A percentile compares a stretch with the other conserved stretches of the same genome.
Evolutionary conservation across 1,140 invertebrate genomes (phyloP).

Genomic region (Hyles euphorbiae): DNA sequence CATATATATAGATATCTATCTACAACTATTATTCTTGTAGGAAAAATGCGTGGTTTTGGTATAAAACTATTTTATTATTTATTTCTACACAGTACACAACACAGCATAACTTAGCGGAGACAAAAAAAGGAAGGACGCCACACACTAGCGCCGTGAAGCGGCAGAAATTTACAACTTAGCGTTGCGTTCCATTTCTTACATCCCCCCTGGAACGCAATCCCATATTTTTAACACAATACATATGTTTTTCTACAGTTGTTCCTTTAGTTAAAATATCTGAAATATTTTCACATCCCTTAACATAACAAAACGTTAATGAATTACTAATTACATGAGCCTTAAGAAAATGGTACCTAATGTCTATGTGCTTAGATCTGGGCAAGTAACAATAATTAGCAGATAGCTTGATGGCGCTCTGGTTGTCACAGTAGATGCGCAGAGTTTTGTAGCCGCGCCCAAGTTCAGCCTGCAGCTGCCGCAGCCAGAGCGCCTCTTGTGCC

Average conservation of each 20-base stretch:
- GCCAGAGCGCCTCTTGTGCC: slow-evolving; percentile 22
- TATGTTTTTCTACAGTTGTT: slow-evolving; percentile 20
- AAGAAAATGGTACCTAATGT: slow-evolving; percentile 38
- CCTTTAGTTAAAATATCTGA: slow-evolving; percentile 21
- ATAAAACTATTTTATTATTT: too few species aligned
- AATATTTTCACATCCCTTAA: neutral
- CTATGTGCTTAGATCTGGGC: slow-evolving; percentile 39
- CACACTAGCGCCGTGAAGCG: too few species aligned
- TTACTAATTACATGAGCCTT: slow-evolving; percentile 25
- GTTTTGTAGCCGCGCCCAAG: slow-evolving; percentile 3
- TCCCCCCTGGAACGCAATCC: slow-evolving; percentile 8
- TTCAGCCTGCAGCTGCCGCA: slow-evolving; percentile 12
- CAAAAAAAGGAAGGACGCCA: too few species aligned
- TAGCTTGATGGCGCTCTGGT: slow-evolving; percentile 11
- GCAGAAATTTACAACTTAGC: too few species aligned
- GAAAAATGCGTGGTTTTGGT: too few species aligned
- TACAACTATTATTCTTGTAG: too few species aligned
- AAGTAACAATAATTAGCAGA: slow-evolving; percentile 21
- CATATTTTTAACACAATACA: slow-evolving; percentile 19
- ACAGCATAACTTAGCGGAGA: too few species aligned
- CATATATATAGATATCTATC: too few species aligned
- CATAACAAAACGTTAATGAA: slow-evolving; percentile 17
- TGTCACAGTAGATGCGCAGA: slow-evolving; percentile 18
- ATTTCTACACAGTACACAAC: too few species aligned
- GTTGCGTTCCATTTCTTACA: neutral